Evolutionary conservation across 2,113 vertebrate species (phyloP), one percentile per base, ranked within the genome.

Genomic region (Callithrix jacchus): DNA sequence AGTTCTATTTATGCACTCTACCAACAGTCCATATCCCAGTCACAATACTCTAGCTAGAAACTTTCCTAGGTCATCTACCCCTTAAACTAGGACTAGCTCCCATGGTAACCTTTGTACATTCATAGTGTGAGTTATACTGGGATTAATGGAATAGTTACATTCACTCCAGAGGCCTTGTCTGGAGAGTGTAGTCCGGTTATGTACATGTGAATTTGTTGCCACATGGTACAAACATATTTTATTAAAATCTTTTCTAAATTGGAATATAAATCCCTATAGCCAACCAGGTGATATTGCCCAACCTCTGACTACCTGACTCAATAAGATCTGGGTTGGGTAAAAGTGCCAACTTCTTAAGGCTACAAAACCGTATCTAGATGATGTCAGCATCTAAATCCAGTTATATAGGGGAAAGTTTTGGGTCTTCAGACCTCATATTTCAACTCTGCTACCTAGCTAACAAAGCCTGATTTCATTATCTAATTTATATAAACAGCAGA

Each of bases 161-260:
- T 91, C n/a, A 61, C 42, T 77, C n/a, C 85, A 68, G 66, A 76
- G 64, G 52, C 32, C 66, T 81, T 32, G 12, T 81, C 21, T 91
- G 40, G 27, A 70, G 37, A 87, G 1, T 49, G 1, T 13, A 68
- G 71, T 49, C 40, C 23, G 9, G 70, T 27, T 21, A 68, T 64
- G 2, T 68, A 30, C 37, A 3, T 21, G 11, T 66, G 80, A 74
- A 37, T 27, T 85, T 91, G 40, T 32, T 77, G 77, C n/a, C 30
- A 81, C 47, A 49, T 23, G 21, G 8, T 35, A 16, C n/a, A 87
- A 74, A 52, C 66, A 49, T 35, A 40, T 68, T 86, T 87, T 42
- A 37, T 89, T 92, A 88, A 93, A 97, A 68, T 87, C 58, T 47
- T 23, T 35, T 89, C 52, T 77, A 89, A 93, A 71, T 25, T 77